A percentile compares a stretch with the other conserved stretches of the same genome.
These are phyloP conservation scores for Toxotes jaculatrix DNA, from an alignment of 2,113 vertebrate genomes.

Conservation along the genomic window DNA sequence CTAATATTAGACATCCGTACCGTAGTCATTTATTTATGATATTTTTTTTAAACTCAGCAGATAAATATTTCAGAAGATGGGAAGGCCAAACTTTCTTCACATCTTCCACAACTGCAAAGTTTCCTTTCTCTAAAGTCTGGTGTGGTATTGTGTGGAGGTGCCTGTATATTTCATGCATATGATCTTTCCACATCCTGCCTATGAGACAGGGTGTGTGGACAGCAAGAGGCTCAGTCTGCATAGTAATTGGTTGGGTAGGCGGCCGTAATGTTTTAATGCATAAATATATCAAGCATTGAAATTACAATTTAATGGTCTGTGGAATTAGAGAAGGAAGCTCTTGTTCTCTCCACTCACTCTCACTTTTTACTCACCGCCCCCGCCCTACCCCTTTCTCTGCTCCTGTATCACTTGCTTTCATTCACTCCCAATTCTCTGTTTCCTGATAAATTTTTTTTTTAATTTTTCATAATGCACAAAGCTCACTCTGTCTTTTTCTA, in stretches of 20 bases:
- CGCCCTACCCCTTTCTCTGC: not conserved
- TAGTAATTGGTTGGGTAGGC: constrained; percentile 66
- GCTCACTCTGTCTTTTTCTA: not conserved
- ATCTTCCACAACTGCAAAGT: not conserved
- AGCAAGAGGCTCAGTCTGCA: constrained; percentile 47
- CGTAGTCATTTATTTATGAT: not conserved
- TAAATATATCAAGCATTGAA: constrained; percentile 73
- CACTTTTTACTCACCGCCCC: not conserved
- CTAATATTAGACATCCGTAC: not conserved
- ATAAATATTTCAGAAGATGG: not conserved
- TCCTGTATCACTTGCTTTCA: constrained; percentile 5
- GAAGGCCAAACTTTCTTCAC: not conserved
- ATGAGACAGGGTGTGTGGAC: constrained; percentile 36
- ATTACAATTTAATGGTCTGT: constrained; percentile 77
- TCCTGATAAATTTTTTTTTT: not conserved
- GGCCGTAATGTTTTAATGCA: constrained; percentile 70
- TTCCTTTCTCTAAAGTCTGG: not conserved
- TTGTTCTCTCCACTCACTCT: constrained; percentile 40
- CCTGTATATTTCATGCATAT: constrained; percentile 38
- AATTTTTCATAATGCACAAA: not conserved
- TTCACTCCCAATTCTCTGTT: not conserved
- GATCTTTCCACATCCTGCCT: constrained; percentile 34
- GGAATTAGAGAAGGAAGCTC: constrained; percentile 72
- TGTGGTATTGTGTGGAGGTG: not conserved
- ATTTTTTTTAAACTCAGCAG: constrained; percentile 1